Conservation (phyloP, 1,140 invertebrate genomes). For the Phymorhynchus buccinoides region DNA sequence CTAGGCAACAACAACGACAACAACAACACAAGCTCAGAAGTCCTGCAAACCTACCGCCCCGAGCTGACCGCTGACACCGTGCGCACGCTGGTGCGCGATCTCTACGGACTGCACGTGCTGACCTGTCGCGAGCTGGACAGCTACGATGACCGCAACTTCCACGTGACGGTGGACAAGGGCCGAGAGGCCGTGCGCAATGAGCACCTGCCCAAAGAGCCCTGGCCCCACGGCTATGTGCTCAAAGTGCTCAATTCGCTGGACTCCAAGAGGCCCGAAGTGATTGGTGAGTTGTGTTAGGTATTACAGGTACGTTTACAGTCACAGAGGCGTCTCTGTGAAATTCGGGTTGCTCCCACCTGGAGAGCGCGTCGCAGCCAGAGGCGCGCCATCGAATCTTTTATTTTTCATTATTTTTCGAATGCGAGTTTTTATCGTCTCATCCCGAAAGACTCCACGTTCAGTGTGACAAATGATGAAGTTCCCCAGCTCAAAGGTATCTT, state of each 20-base stretch:
- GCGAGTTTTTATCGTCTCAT: too few species aligned
- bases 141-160: conserved; percentile 88
- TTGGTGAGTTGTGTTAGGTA: conserved; percentile 74
- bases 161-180: conserved; percentile 62
- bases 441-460: too few species aligned
- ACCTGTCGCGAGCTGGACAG: conserved; percentile 81
- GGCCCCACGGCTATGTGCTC: conserved; percentile 81
- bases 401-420: too few species aligned
- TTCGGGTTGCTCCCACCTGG: too few species aligned
- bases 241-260: conserved; percentile 87
- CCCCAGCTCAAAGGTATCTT: too few species aligned
- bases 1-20: background rate
- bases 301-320: too few species aligned
- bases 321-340: too few species aligned
- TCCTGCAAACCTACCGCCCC: conserved; percentile 17
- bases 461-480: too few species aligned
- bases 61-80: conserved; percentile 36
- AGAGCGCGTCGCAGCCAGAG: too few species aligned
- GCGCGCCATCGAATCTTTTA: too few species aligned
- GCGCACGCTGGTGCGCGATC: conserved; percentile 76
- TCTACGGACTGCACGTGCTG: conserved; percentile 82
- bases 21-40: background rate
- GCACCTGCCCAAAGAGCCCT: conserved; percentile 38
- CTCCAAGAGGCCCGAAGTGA: conserved; percentile 79
- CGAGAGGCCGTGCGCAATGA: conserved; percentile 49